Evolutionary conservation across 2,113 vertebrate genomes (phyloP), one percentile per base, ranked within the genome.

Genomic region (Vulpes vulpes): DNA sequence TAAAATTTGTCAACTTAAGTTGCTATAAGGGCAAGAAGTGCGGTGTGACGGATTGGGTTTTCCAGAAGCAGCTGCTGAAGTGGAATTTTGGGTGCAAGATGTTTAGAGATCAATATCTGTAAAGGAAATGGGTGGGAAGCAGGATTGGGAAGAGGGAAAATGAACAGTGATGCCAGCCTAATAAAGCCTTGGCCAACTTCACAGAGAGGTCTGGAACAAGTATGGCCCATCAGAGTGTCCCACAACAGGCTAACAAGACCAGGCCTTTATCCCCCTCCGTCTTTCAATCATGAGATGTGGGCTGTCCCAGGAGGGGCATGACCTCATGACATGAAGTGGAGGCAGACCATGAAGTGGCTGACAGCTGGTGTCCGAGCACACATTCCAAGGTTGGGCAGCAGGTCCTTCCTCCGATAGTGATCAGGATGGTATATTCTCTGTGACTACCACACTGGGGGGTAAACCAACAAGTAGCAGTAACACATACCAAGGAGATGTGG

Each of bases 41-140:
- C n/a, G 71, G 15, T 85, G 23, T 89, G 71, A 80, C 1, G 30
- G 23, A 53, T 76, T 67, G 76, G 55, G 19, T 71, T 94, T 95
- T 84, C 55, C 87, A 32, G 90, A 94, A 91, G 57, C 55, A 94
- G 82, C 49, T n/a, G 55, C 53, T 91, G 22, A 57, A 55, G 59
- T 84, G 8, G 38, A 83, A 87, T 73, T 85, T 43, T 22, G 16
- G 12, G 27, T 32, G 19, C 35, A 94, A 85, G 71, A 49, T 76
- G 38, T 69, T 78, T 82, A 64, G 65, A 94, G 30, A 51, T 85
- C 73, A 89, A 9, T 69, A 74, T 23, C 83, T 76, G 7, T 73
- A 79, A 89, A 67, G 96, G 59, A 43, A 80, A 85, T 27, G 27
- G 5, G 2, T 74, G n/a, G 51, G 23, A 62, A 55, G 84, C 59